phyloP scores from a whole-genome alignment of 2,113 vertebrate genomes.

The human region DNA sequence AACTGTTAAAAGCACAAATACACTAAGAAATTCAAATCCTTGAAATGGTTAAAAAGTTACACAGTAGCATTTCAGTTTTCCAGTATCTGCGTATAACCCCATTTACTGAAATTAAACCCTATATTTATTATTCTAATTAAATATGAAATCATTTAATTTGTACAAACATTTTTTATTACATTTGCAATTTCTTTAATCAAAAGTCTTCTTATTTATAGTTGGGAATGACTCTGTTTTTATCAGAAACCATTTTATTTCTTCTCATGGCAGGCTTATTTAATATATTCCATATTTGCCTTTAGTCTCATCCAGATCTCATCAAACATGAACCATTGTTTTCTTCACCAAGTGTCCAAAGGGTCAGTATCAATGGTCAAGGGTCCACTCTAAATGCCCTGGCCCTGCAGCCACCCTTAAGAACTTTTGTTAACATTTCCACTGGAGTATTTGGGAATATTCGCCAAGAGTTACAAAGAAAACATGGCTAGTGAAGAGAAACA shows the following conservation, averaged over 20 bases:
- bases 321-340: background rate
- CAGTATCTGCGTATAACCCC: background rate
- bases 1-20: background rate
- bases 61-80: background rate
- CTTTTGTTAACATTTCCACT: background rate
- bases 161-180: background rate
- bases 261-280: background rate
- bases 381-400: background rate
- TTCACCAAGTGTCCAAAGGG: background rate
- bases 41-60: background rate
- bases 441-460: background rate
- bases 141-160: background rate
- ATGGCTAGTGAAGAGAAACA: background rate
- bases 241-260: background rate
- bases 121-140: constrained; percentile 4
- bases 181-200: background rate
- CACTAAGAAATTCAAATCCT: rapidly evolving
- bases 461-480: background rate
- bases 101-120: background rate
- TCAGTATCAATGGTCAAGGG: background rate
- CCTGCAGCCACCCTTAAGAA: background rate
- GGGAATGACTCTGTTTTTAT: background rate
- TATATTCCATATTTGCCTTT: background rate
- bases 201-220: background rate
- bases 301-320: background rate